Evolutionary conservation across 2,888 invertebrate species (phyloP).

Genomic region (Epinotia brunnichana): DNA sequence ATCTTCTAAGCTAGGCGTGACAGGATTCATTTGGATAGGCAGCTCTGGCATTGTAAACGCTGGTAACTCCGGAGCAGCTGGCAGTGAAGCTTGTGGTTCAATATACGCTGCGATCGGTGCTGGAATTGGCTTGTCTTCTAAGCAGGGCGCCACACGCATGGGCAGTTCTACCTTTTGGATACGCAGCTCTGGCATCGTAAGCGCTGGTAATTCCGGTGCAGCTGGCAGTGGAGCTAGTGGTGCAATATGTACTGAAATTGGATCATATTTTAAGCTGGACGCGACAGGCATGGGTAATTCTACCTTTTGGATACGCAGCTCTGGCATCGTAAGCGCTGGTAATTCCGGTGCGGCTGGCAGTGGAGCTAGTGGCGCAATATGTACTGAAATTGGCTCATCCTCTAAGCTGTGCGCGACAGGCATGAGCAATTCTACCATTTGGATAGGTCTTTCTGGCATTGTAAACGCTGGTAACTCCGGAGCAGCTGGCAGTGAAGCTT

Average conservation of each 20-base stretch:
- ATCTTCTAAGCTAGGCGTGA: neutral
- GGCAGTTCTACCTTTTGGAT: slow-evolving; percentile 3
- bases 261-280: neutral
- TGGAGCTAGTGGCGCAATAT: slow-evolving; percentile 11
- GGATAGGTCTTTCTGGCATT: slow-evolving; percentile 12
- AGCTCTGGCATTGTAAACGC: slow-evolving; percentile 22
- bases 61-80: slow-evolving; percentile 27
- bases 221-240: slow-evolving; percentile 38
- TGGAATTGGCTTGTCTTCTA: slow-evolving; percentile 5
- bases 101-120: slow-evolving; percentile 4
- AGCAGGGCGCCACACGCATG: slow-evolving; percentile 8
- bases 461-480: slow-evolving; percentile 10
- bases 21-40: neutral
- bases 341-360: slow-evolving; percentile 22
- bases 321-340: slow-evolving; percentile 23
- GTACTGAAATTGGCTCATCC: slow-evolving; percentile 9
- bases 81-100: neutral
- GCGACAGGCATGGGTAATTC: neutral
- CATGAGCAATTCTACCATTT: neutral
- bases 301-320: neutral
- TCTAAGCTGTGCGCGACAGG: slow-evolving; percentile 1
- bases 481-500: neutral
- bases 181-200: slow-evolving; percentile 28
- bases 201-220: slow-evolving; percentile 44
- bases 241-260: slow-evolving; percentile 2